Percentiles rank a stretch among this genome's conserved stretches.
Conservation (phyloP, 2,888 invertebrate species). For the Drosophila mercatorum region DNA sequence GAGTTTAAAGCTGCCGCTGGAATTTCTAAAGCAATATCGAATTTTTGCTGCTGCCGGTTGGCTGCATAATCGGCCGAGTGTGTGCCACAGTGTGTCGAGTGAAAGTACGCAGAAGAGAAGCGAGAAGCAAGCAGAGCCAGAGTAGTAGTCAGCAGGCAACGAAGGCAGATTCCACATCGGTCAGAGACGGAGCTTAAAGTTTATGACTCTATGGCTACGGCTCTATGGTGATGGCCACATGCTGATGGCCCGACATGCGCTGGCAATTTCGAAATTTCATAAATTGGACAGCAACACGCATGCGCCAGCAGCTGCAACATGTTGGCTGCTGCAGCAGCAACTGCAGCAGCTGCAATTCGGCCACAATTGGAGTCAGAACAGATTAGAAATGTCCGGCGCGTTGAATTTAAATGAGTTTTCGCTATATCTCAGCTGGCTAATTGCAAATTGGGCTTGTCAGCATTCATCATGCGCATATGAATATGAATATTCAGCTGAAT, state of each 20-base stretch:
- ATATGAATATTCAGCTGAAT: constrained; percentile 18
- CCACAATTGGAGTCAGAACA: constrained; percentile 57
- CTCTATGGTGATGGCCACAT: constrained; percentile 53
- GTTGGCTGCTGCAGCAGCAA: constrained; percentile 33
- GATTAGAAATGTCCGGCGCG: constrained; percentile 57
- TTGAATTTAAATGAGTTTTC: constrained; percentile 46
- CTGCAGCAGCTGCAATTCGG: constrained; percentile 28
- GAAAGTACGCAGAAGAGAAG: constrained; percentile 54
- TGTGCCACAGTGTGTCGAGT: constrained; percentile 61
- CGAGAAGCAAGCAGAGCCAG: constrained; percentile 9
- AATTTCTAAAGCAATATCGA: constrained; percentile 50
- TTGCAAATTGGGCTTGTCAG: constrained; percentile 60
- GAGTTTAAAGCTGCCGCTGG: constrained; percentile 48
- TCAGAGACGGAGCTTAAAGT: constrained; percentile 42
- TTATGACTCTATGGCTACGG: constrained; percentile 36
- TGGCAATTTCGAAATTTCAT: constrained; percentile 63
- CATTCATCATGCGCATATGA: constrained; percentile 40
- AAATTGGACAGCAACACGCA: constrained; percentile 74
- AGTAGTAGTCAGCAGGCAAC: not conserved
- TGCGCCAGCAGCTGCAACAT: constrained; percentile 56
- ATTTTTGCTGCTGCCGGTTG: constrained; percentile 41
- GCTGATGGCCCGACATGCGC: constrained; percentile 57
- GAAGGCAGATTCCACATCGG: constrained; percentile 42
- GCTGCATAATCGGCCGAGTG: constrained; percentile 67
- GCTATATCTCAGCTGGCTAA: constrained; percentile 43